phyloP scores from a whole-genome alignment of 1,140 invertebrate genomes.

The Hestina assimilis region DNA sequence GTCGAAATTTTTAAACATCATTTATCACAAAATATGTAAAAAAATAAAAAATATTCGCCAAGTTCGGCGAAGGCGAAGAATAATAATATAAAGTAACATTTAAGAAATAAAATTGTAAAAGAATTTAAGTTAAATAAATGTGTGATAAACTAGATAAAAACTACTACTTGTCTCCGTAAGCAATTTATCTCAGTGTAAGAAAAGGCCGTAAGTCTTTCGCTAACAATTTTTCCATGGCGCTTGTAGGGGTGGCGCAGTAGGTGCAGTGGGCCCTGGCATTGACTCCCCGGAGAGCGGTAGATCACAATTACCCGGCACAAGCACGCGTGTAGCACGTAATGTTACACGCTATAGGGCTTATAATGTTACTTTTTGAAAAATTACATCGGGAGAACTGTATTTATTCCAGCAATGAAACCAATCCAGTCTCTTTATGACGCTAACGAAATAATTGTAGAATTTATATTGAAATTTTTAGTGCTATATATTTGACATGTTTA shows the following conservation, averaged over 20 bases:
- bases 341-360: conserved; percentile 29
- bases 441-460: too few relatives aligned
- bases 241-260: conserved; percentile 36
- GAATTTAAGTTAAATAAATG: not conserved
- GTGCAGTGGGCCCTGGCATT: conserved; percentile 26
- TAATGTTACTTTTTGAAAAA: conserved; percentile 6
- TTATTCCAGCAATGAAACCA: too few relatives aligned
- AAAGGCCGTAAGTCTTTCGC: conserved; percentile 47
- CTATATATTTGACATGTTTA: not conserved
- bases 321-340: conserved; percentile 49
- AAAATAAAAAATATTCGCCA: too few relatives aligned
- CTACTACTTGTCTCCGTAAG: conserved; percentile 26
- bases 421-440: too few relatives aligned
- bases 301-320: conserved; percentile 54
- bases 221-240: conserved; percentile 46
- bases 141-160: conserved; percentile 8
- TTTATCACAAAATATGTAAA: too few relatives aligned
- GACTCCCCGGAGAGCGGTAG: conserved; percentile 47
- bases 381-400: not conserved
- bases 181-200: conserved; percentile 45
- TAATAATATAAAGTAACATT: not conserved
- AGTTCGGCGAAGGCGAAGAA: too few relatives aligned
- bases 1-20: too few relatives aligned
- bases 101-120: not conserved
- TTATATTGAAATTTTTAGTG: too few relatives aligned